Evolutionary conservation across 2,888 invertebrate genomes (phyloP).

Genomic region (Drosophila melanosoma): DNA sequence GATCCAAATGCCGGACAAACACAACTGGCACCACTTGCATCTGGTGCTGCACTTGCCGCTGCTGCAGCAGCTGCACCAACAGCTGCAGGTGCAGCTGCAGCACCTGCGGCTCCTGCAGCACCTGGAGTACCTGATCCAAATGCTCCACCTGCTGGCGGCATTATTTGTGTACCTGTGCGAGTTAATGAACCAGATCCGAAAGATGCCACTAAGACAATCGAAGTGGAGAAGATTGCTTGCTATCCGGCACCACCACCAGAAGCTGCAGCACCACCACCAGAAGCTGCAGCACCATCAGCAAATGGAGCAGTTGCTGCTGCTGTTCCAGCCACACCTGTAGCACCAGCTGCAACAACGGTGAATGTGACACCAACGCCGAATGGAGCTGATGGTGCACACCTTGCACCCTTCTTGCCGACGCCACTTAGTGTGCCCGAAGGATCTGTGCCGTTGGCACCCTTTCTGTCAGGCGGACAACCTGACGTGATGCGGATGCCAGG

Average conservation of each 20-base stretch:
- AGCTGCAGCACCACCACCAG: constrained; percentile 47
- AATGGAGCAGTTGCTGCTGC: constrained; percentile 38
- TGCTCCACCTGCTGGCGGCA: constrained; percentile 70
- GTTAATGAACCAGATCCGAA: constrained; percentile 82
- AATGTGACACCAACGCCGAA: constrained; percentile 15
- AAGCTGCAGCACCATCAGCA: constrained; percentile 37
- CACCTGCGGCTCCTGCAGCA: neutral
- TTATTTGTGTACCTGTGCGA: constrained; percentile 82
- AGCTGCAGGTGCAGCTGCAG: neutral
- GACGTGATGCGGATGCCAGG: constrained; percentile 81
- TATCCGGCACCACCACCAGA: constrained; percentile 82
- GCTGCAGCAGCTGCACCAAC: constrained; percentile 5
- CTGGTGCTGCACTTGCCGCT: neutral
- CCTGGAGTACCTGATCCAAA: constrained; percentile 36
- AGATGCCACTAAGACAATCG: constrained; percentile 82
- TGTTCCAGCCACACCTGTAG: neutral
- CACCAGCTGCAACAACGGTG: constrained; percentile 2
- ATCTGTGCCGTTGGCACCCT: constrained; percentile 68
- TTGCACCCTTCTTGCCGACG: constrained; percentile 63
- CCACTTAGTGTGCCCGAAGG: constrained; percentile 71
- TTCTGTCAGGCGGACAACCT: constrained; percentile 60
- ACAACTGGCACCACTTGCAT: neutral
- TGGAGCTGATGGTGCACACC: constrained; percentile 7
- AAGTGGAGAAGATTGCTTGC: constrained; percentile 82
- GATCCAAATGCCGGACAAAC: neutral